Evolutionary conservation across 2,797 vertebrate genomes (phyloP), one percentile per base, ranked within the genome.

Genomic region (Lagodon rhomboides): DNA sequence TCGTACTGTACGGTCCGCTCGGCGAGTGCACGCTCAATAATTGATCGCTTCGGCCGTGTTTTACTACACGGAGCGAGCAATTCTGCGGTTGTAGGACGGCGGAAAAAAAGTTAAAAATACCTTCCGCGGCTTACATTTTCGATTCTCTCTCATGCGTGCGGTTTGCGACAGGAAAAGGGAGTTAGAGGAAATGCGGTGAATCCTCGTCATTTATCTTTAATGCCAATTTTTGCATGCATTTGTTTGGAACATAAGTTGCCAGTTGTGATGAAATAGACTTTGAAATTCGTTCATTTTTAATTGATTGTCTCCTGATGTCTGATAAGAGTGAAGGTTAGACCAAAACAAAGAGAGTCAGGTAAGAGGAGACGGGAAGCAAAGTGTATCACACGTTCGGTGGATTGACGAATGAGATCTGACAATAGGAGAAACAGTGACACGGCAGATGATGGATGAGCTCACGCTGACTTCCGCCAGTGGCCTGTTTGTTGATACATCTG

Each of bases 21-120:
- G 50, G 66, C 53, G 3, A 87, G 87, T 22, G 58, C 71, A 25
- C 5, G 0, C n/a, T 92, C 51, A 91, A 93, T 94, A 87, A 91
- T 94, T 88, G 15, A 94, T 87, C 27, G 20, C 76, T 67, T 43
- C 18, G 38, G 55, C 73, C 75, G 1, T 5, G 43, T 75, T 91
- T 86, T 85, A 79, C 77, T 51, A 83, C 67, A 63, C 43, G 61
- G 34, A 67, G 61, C 30, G 34, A 72, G 73, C 27, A 34, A 27
- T 63, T 80, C 23, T 53, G 60, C 22, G 49, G 20, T 82, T 67
- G 72, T 17, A 71, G 64, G 23, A 86, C 16, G 25, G 64, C 69
- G 49, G 67, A 23, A 63, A 77, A 23, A 63, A 77, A 55, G 81
- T 65, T 88, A 82, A 86, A 90, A 89, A 91, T 86, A 87, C 56